Base-by-base conservation (phyloP, 2,888 invertebrate species). In the Ichneumoninae sp. region DNA sequence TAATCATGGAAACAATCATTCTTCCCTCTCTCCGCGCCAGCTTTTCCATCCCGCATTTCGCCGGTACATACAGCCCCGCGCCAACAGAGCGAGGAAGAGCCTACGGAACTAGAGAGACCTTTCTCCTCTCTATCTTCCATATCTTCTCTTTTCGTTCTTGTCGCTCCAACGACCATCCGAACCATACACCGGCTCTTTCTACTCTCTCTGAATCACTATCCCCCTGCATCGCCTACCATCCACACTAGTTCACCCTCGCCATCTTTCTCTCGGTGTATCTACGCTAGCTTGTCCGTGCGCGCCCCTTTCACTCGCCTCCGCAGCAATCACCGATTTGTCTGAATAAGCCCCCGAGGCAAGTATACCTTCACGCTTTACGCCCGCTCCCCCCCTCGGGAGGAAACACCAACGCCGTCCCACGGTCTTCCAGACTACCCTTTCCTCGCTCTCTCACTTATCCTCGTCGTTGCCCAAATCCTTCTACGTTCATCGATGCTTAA, bases 1-100 rank as follows among this genome's bases (percentile, higher is more conserved):
- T 93, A 93, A 93, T 93, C 92, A 92, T 93, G 92, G 92, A 91
- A 93, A 93, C 93, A 92, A 92, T 93, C 93, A 92, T 91, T 92
- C 91, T 91, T 90, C 89, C 87, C 90, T 90, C 89, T 91, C 91
- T 89, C 89, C 89, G 83, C 86, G 85, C 86, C 84, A 87, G 87
- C 85, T 75, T 83, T 82, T 79, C 78, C 62, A 68, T 79, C 54
- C 60, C 33, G 81, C 77, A 33, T 50, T 72, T 71, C 57, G 57
- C 36, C 65, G 16, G 47, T 16, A 16, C 36, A 26, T 50, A 68
- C 60, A 71, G 66, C 78, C 75, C 40, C 84, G 81, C 30, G 6
- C 69, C 57, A 62, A 22, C 70, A 57, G 77, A 72, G 60, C 57
- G 36, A 47, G 76, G 6, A 36, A 47, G 47, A 62, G 79, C 16